Base-by-base conservation (phyloP, 2,888 invertebrate genomes). In the Therioaphis trifolii region DNA sequence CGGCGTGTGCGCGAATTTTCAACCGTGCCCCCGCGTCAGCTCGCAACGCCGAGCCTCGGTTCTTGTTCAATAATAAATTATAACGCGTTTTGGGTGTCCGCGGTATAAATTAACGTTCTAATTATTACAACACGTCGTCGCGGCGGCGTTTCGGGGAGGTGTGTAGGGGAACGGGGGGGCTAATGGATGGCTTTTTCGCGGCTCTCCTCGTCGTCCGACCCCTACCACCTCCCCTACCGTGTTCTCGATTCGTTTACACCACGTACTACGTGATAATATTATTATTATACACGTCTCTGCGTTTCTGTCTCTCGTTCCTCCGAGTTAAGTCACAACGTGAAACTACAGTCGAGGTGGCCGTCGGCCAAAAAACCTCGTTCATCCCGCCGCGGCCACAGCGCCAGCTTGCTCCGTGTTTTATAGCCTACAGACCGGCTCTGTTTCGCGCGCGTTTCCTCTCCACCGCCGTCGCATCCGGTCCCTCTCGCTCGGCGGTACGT, bases 31-130 rank as follows among this genome's bases (percentile, higher is more conserved):
- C n/a, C 11, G 27, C 14, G 27, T 24, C 18, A 72, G 24, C 46
- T 40, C 29, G 4, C 21, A 15, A 24, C 24, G 12, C 0, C 4
- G 29, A 35, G 9, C 7, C 35, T 63, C 63, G 15, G 1, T 52
- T 18, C 18, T 18, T 52, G 4, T 52, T 18, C n/a, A 9, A n/a
- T 79, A 80, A 72, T 80, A 80, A 72, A 80, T 80, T 80, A 71
- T 29, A 15, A 46, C 71, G 61, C 21, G 35, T 46, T 21, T 40
- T 1, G 63, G 35, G 24, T 15, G 80, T 71, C 69, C 79, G 27
- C 43, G 71, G 71, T n/a, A n/a, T 80, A 80, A 80, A 80, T 80
- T 80, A 80, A 80, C 29, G 61, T 43, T 49, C 43, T 80, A 71
- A 27, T 80, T 61, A 80, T 80, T 80, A 71, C 80, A 5, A 43